Evolutionary conservation across 30 jellyfish, hydroid and myxozoan species (phyloP).

Genomic region (Mastigias papua): DNA sequence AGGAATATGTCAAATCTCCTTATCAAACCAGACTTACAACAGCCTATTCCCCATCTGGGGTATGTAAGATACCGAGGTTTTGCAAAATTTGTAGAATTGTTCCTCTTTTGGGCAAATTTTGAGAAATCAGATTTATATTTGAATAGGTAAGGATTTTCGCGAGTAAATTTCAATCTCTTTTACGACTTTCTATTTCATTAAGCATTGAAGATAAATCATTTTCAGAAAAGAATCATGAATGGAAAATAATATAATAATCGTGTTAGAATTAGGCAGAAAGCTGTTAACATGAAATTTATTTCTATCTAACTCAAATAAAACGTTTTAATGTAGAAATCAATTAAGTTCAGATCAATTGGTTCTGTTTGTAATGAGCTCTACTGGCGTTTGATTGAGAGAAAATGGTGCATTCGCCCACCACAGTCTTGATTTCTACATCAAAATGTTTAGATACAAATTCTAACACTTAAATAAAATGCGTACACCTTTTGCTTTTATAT

Average conservation of each 20-base stretch:
- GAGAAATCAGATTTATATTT: no score
- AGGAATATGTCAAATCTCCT: no score
- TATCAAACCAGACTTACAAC: no score
- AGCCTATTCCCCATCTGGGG: no score
- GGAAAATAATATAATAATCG: slow-evolving; percentile 7
- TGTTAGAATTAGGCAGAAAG: slow-evolving; percentile 44
- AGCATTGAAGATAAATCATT: background rate
- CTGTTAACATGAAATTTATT: background rate
- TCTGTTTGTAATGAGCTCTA: background rate
- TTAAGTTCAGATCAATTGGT: slow-evolving; percentile 10
- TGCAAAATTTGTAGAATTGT: no score
- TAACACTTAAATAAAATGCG: slow-evolving; percentile 33
- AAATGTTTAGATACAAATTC: slow-evolving; percentile 48
- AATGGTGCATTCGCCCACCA: background rate
- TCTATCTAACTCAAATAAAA: slow-evolving; percentile 19
- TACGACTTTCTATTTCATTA: background rate
- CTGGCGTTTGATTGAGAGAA: background rate
- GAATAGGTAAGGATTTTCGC: background rate
- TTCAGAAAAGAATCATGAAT: background rate
- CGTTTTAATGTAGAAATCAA: slow-evolving; percentile 28
- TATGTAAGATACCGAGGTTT: no score
- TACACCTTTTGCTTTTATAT: slow-evolving; percentile 1
- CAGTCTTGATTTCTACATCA: slow-evolving; percentile 66
- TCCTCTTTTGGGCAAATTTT: no score
- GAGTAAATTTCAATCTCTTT: background rate